These are phyloP conservation scores for Pituophis catenifer DNA, from an alignment of 2,113 vertebrate genomes.

Conservation along the genomic window DNA sequence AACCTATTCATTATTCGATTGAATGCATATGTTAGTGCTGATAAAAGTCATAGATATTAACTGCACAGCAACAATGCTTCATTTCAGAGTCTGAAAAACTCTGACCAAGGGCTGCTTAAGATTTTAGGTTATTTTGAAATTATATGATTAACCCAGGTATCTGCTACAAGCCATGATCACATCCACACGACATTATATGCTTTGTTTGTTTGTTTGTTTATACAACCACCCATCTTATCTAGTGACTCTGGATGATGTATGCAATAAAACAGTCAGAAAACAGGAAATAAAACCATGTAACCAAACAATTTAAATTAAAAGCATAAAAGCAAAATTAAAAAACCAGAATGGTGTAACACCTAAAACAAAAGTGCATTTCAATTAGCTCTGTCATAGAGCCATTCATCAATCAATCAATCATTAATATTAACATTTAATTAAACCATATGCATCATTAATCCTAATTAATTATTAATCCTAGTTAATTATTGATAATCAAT, in stretches of 20 bases:
- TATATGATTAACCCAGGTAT: background rate
- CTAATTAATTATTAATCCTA: background rate
- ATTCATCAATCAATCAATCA: background rate
- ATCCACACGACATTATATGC: background rate
- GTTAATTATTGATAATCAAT: background rate
- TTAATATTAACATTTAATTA: background rate
- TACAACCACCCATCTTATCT: background rate
- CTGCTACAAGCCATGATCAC: background rate
- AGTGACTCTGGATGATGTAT: background rate
- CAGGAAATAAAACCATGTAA: background rate
- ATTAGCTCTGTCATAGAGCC: background rate
- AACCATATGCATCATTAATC: background rate
- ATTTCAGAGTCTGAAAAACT: background rate
- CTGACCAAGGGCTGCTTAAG: background rate
- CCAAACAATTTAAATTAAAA: background rate
- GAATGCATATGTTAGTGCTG: background rate
- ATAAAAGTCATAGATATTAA: background rate
- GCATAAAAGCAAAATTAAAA: background rate
- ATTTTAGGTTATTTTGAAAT: background rate
- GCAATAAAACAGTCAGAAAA: background rate
- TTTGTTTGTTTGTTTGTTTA: background rate
- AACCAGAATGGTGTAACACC: background rate
- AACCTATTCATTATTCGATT: background rate
- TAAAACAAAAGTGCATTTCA: background rate
- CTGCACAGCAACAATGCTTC: background rate